These are phyloP conservation scores for Gastrophysa polygoni DNA, from an alignment of 2,888 invertebrate species.

Conservation along the genomic window DNA sequence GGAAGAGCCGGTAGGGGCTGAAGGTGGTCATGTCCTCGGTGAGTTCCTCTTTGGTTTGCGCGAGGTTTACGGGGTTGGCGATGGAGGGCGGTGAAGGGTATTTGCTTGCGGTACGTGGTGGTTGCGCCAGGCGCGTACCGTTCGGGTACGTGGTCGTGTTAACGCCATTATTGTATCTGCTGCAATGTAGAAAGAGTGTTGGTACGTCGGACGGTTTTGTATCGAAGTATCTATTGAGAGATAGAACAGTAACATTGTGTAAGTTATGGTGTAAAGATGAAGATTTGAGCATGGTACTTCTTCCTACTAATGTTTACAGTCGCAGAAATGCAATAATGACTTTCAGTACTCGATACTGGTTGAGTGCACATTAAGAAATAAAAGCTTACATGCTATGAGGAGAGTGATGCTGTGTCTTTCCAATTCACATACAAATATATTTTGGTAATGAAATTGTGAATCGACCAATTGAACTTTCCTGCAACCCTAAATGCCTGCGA, in stretches of 20 bases:
- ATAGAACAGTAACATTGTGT: conserved; percentile 15
- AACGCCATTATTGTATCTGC: conserved; percentile 54
- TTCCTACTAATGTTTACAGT: too few species aligned
- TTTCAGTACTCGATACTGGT: too few species aligned
- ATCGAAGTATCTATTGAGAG: conserved; percentile 24
- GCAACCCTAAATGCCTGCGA: too few species aligned
- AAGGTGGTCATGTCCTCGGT: conserved; percentile 47
- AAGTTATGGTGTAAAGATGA: too few species aligned
- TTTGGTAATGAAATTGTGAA: too few species aligned
- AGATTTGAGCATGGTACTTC: too few species aligned
- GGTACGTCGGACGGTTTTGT: conserved; percentile 24
- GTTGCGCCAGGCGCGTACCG: conserved; percentile 48
- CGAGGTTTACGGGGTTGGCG: conserved; percentile 56
- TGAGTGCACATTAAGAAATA: too few species aligned
- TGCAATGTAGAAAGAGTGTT: conserved; percentile 34
- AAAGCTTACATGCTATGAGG: too few species aligned
- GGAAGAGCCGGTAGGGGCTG: conserved; percentile 50
- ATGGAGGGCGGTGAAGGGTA: conserved; percentile 54
- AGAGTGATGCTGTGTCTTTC: too few species aligned
- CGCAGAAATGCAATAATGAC: too few species aligned
- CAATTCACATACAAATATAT: too few species aligned
- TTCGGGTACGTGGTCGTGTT: conserved; percentile 48
- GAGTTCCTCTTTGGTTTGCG: conserved; percentile 55
- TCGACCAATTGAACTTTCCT: too few species aligned
- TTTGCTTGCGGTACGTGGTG: conserved; percentile 50